A percentile compares a stretch with the other conserved stretches of the same genome.
Conservation (phyloP, 2,113 vertebrate species). For the Hoplias malabaricus region DNA sequence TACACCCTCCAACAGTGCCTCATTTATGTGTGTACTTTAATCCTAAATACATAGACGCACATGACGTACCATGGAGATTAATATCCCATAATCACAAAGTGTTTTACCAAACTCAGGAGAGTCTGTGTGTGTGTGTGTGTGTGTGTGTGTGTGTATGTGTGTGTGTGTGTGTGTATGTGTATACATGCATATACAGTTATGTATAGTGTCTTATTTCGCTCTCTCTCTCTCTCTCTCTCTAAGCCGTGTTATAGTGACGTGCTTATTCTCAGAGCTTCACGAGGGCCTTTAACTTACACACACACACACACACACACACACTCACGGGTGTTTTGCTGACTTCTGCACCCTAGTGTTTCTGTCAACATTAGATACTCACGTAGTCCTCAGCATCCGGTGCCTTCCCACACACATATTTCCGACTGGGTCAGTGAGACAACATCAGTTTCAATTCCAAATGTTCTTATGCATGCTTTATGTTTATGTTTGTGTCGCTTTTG, state of each 20-base stretch:
- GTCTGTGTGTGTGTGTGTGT: background rate
- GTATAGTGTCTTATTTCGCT: conserved; percentile 7
- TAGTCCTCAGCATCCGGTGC: conserved; percentile 8
- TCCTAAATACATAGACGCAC: background rate
- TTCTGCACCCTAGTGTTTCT: conserved; percentile 46
- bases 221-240: background rate
- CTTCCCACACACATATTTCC: background rate
- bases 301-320: background rate
- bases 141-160: background rate
- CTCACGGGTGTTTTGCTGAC: conserved; percentile 63
- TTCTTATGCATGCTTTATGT: background rate
- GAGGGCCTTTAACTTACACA: background rate
- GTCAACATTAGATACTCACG: conserved; percentile 10
- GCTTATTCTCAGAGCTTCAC: conserved; percentile 7
- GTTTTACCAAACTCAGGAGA: conserved; percentile 3
- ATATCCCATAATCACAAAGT: background rate
- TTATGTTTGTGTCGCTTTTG: background rate
- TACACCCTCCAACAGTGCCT: background rate
- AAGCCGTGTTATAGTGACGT: background rate
- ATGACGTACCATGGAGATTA: background rate
- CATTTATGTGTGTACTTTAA: background rate
- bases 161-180: conserved; percentile 5
- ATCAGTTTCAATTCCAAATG: background rate
- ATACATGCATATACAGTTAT: conserved; percentile 22
- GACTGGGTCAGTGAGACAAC: conserved; percentile 12